Percentiles rank a stretch among this genome's conserved stretches.
Conservation (phyloP, 1,140 invertebrate genomes). For the Drosophila seguyi region DNA sequence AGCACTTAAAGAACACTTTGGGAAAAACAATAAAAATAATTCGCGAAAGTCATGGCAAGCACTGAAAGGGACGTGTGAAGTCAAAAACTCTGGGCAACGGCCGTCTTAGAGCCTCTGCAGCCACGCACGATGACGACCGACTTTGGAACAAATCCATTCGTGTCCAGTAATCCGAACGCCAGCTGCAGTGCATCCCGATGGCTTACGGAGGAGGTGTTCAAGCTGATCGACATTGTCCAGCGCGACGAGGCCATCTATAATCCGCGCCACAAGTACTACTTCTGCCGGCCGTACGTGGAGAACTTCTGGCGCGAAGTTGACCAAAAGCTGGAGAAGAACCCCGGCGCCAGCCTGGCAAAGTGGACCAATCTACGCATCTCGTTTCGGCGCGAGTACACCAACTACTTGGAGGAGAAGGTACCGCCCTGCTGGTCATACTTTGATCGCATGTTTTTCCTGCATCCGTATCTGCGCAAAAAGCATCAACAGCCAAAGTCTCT, state of each 20-base stretch:
- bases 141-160: constrained; percentile 55
- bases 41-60: constrained; percentile 35
- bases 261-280: constrained; percentile 81
- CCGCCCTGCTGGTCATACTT: constrained; percentile 84
- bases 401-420: constrained; percentile 80
- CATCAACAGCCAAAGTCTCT: constrained; percentile 77
- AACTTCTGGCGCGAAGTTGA: constrained; percentile 84
- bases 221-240: constrained; percentile 80
- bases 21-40: constrained; percentile 40
- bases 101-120: neutral
- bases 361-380: constrained; percentile 84
- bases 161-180: constrained; percentile 54
- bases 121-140: constrained; percentile 59
- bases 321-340: constrained; percentile 79
- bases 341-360: constrained; percentile 83
- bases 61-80: constrained; percentile 7
- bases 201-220: constrained; percentile 82
- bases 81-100: neutral
- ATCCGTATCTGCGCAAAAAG: constrained; percentile 80
- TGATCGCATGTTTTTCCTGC: constrained; percentile 82
- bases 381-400: constrained; percentile 79
- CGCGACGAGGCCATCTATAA: constrained; percentile 83
- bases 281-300: constrained; percentile 82
- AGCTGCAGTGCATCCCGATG: constrained; percentile 71
- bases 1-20: constrained; percentile 42